Conservation (phyloP, 2,113 vertebrate genomes). For the Oncorhynchus kisutch region DNA sequence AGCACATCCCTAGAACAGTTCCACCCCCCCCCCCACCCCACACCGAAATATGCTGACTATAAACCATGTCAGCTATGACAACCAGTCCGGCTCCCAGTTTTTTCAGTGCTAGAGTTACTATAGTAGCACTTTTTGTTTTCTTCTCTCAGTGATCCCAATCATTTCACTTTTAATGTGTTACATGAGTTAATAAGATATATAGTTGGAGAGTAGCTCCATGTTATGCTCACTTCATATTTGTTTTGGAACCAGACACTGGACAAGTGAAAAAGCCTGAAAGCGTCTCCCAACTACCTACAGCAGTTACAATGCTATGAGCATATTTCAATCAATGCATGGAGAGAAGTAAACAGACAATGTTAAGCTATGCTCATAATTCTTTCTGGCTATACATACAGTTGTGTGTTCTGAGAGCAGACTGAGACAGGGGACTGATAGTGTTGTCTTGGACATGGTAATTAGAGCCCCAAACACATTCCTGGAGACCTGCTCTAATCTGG, state of each 20-base stretch:
- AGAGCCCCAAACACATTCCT: constrained; percentile 57
- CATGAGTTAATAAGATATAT: too few relatives aligned
- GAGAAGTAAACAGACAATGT: not conserved
- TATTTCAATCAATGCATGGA: not conserved
- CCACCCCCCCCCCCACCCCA: not conserved
- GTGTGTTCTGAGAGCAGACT: not conserved
- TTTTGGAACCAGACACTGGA: not conserved
- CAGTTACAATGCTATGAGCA: not conserved
- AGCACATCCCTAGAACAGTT: not conserved
- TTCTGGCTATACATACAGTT: not conserved
- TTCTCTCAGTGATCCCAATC: too few relatives aligned
- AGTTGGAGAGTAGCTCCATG: too few relatives aligned
- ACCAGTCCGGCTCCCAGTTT: not conserved
- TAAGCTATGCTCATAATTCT: not conserved
- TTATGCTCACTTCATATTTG: not conserved
- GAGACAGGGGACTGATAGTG: constrained; percentile 42
- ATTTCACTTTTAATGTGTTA: not conserved
- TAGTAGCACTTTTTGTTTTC: not conserved
- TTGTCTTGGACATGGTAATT: constrained; percentile 39
- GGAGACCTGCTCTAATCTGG: constrained; percentile 46
- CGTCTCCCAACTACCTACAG: not conserved
- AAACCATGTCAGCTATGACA: not conserved
- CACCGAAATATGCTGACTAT: not conserved
- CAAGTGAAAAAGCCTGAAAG: not conserved
- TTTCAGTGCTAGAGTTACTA: not conserved